These are phyloP conservation scores for Microtus ochrogaster DNA, from an alignment of 2,113 vertebrate genomes.

Conservation along the genomic window DNA sequence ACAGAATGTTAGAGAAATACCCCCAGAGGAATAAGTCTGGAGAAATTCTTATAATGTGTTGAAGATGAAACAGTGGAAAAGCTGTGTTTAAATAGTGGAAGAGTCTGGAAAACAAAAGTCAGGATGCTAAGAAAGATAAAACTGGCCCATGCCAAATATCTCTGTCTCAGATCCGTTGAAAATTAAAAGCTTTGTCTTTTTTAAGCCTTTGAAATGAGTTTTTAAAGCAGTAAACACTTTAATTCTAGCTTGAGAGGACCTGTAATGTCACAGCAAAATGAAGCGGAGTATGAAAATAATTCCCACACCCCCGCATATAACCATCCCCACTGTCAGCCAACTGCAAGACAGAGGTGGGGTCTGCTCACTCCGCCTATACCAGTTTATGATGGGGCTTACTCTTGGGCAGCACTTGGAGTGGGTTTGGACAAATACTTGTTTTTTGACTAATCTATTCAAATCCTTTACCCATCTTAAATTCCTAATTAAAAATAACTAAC, in stretches of 20 bases:
- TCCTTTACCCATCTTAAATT: neutral
- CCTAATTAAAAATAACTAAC: neutral
- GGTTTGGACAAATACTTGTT: neutral
- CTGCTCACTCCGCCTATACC: neutral
- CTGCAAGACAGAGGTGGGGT: neutral
- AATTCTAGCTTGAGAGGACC: neutral
- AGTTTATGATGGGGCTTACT: neutral
- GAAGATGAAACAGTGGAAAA: neutral
- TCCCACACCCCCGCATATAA: neutral
- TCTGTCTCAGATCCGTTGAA: neutral
- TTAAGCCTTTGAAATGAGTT: neutral
- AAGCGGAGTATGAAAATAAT: neutral
- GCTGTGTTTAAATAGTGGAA: neutral
- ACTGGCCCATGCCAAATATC: neutral
- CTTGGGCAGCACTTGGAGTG: neutral
- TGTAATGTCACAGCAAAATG: neutral
- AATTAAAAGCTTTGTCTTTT: neutral
- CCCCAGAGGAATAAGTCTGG: neutral
- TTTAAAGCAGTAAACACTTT: neutral
- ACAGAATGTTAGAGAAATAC: neutral
- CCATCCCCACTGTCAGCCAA: neutral
- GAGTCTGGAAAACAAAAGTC: neutral
- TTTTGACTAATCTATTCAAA: neutral
- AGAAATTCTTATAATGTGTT: neutral
- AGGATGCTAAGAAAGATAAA: neutral